phyloP scores from a whole-genome alignment of 2,797 vertebrate species.

The Ceryle rudis region DNA sequence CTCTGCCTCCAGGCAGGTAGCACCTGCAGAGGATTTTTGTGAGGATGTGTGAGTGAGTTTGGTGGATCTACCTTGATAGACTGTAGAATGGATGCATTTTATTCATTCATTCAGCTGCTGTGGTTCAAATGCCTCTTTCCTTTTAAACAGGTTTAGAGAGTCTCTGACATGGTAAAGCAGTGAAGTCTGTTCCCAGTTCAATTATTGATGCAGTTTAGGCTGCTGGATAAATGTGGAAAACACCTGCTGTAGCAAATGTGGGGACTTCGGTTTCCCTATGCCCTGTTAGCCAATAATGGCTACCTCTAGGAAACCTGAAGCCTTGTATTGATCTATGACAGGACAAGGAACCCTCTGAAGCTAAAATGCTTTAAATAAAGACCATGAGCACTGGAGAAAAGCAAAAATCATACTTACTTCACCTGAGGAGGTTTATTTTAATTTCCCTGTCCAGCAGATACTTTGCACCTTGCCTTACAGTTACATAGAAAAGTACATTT shows the following conservation, averaged over 20 bases:
- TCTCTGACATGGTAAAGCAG: neutral
- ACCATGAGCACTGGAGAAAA: neutral
- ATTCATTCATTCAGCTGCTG: neutral
- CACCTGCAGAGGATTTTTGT: neutral
- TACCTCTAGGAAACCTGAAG: neutral
- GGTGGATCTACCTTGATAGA: neutral
- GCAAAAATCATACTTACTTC: neutral
- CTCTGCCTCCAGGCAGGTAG: neutral
- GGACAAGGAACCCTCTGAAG: neutral
- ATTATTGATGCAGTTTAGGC: neutral
- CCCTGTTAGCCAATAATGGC: neutral
- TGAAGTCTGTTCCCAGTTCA: neutral
- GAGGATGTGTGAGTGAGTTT: neutral
- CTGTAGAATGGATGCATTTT: neutral
- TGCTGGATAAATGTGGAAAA: neutral
- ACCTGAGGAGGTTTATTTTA: neutral
- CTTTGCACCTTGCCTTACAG: neutral
- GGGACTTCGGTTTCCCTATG: neutral
- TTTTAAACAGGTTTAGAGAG: neutral
- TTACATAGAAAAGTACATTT: neutral
- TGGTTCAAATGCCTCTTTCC: neutral
- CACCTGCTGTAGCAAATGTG: neutral
- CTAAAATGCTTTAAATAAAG: slow-evolving; percentile 5
- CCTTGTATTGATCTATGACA: neutral
- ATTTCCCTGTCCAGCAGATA: neutral